Evolutionary conservation across 2,797 vertebrate species (phyloP), one percentile per base, ranked within the genome.

Genomic region (Hylomyscus alleni): DNA sequence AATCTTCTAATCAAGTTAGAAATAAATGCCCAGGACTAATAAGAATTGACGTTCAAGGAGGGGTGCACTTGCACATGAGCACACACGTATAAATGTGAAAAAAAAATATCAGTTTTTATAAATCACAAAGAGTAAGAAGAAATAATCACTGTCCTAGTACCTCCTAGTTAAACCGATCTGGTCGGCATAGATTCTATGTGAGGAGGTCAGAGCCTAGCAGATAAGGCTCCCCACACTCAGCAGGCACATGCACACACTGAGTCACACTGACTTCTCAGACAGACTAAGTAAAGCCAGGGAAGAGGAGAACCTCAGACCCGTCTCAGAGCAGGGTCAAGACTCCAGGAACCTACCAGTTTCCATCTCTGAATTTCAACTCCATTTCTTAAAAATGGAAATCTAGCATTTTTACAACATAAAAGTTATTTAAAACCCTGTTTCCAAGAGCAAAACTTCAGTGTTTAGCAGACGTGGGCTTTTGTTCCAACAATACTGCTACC

Each of bases 21-120:
- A 96, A 90, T 77, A 94, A 84, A 83, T 90, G 40, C 31, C 56
- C 73, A 50, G 19, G n/a, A 83, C 88, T 80, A 88, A 80, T 88
- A 34, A 92, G 20, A n/a, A 95, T 47, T 24, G 56, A 62, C 44
- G 37, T 29, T 37, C 80, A 82, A 37, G 37, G 56, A 60, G 24
- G 26, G 56, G 24, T 24, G 11, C 22, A 47, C 19, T 34, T n/a
- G 65, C 37, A 80, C 20, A 26, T 17, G 22, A 15, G 6, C 20
- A 75, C 67, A 40, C 52, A 26, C 24, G 96, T 44, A 6, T 44
- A 44, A 22, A 60, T 77, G 0, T 92, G 56, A 73, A 89, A 81
- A 22, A 94, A 44, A 73, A 60, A 73, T 83, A 60, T 19, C 44
- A 84, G 88, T n/a, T 56, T 95, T 77, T 19, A 86, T 12, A 50